phyloP scores from a whole-genome alignment of 2,797 vertebrate genomes.

The Pogonophryne albipinna region DNA sequence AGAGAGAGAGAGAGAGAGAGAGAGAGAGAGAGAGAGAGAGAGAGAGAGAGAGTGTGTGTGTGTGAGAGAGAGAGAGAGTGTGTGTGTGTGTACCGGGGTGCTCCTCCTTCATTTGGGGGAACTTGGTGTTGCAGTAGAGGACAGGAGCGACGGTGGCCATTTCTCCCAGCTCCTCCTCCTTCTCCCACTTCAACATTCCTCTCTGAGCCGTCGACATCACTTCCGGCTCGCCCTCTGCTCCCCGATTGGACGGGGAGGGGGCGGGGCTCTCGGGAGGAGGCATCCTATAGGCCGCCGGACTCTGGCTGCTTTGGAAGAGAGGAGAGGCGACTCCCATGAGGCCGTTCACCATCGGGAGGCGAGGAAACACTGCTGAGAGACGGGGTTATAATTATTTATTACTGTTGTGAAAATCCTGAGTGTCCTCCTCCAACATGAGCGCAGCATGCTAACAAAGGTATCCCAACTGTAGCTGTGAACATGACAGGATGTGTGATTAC shows the following conservation, averaged over 20 bases:
- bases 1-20: too few relatives aligned
- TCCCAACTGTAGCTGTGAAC: too few relatives aligned
- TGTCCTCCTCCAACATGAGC: too few relatives aligned
- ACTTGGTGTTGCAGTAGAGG: conserved; percentile 97
- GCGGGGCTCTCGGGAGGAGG: conserved; percentile 79
- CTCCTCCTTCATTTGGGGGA: conserved; percentile 92
- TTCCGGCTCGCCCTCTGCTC: conserved; percentile 82
- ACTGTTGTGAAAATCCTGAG: too few relatives aligned
- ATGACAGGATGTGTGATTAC: too few relatives aligned
- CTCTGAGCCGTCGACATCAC: conserved; percentile 93
- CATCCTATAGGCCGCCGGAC: conserved; percentile 82
- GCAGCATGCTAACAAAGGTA: too few relatives aligned
- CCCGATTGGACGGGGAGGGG: conserved; percentile 41
- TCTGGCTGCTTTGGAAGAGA: conserved; percentile 78
- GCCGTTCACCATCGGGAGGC: conserved; percentile 92
- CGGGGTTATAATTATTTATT: not conserved
- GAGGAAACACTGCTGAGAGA: conserved; percentile 82
- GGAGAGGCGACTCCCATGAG: conserved; percentile 85
- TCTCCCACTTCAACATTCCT: conserved; percentile 97
- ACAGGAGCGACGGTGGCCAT: conserved; percentile 97
- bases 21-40: too few relatives aligned
- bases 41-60: too few relatives aligned
- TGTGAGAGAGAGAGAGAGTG: not conserved
- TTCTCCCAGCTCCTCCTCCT: conserved; percentile 95
- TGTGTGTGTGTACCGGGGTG: conserved; percentile 78